Percentiles rank a stretch among this genome's conserved stretches.
Evolutionary conservation across 2,113 vertebrate species (phyloP).

Genomic region (Hyperopisus bebe): DNA sequence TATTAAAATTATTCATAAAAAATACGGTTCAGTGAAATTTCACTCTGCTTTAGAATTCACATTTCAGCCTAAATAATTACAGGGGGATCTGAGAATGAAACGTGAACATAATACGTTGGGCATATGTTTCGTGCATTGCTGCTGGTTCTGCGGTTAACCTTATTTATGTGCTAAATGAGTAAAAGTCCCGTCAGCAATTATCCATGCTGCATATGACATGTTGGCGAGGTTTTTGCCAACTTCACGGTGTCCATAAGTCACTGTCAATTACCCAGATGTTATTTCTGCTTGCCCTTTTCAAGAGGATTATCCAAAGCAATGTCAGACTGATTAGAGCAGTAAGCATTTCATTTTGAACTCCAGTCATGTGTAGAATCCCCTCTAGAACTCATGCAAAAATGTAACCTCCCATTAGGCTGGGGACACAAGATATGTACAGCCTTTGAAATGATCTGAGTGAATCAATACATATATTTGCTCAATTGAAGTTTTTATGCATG

Average conservation of each 20-base stretch:
- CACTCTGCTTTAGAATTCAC: neutral
- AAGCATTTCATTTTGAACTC: constrained; percentile 9
- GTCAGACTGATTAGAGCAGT: neutral
- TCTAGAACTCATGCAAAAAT: neutral
- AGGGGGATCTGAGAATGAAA: neutral
- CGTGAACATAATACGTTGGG: neutral
- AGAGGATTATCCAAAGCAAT: neutral
- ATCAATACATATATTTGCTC: neutral
- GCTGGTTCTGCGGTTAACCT: neutral
- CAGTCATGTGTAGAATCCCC: neutral
- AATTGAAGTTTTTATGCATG: neutral
- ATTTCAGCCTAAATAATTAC: neutral
- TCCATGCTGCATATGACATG: neutral
- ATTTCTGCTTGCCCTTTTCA: neutral
- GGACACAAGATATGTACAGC: neutral
- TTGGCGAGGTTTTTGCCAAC: neutral
- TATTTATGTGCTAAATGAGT: neutral
- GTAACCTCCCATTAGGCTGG: neutral
- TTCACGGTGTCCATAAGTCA: neutral
- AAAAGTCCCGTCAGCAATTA: neutral
- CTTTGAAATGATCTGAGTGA: neutral
- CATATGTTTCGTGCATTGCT: neutral
- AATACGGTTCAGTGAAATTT: neutral
- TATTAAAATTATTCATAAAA: neutral
- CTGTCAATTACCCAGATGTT: constrained; percentile 7